Evolutionary conservation across 2,797 vertebrate genomes (phyloP), one percentile per base, ranked within the genome.

Genomic region (Poliocrania exsul): DNA sequence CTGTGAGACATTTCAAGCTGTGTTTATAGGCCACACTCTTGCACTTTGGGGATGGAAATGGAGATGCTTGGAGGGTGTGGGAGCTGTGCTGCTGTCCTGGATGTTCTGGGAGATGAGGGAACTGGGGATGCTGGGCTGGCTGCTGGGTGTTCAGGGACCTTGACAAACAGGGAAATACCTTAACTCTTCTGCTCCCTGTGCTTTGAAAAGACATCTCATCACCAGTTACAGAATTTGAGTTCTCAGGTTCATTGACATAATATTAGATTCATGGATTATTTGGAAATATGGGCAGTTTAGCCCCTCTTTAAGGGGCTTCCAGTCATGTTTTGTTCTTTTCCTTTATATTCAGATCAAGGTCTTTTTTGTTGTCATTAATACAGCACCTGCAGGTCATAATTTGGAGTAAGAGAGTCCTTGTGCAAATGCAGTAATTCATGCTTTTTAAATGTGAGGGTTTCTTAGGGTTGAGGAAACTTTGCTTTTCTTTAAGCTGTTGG

Each of bases 171-270:
- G 26, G n/a, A 16, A 73, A 5, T 44, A 13, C 2, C 49, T 47
- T 46, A 35, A 40, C 21, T 74, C 21, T 62, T 46, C 42, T 47
- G 38, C 20, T 46, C 1, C 75, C 75, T 4, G 0, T 18, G 28
- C 64, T 46, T 37, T n/a, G 11, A 37, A 54, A 47, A 57, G 71
- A 4, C 31, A 21, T 20, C 61, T 64, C 0, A 0, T 26, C 42
- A 56, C 16, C 44, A 37, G 37, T 23, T 60, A 31, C 7, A 26
- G 38, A 38, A 11, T 13, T 17, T 2, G 19, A 49, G 25, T 47
- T 19, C 40, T 12, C 5, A 11, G 3, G 21, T 2, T 23, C 5
- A 1, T 4, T 5, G 57, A 4, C 2, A 3, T 57, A 13, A 23
- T 37, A 89, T 81, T 28, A 35, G 14, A 37, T 50, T 29, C 11